phyloP scores from a whole-genome alignment of 2,113 vertebrate genomes.

The Lichenostomus cassidix region DNA sequence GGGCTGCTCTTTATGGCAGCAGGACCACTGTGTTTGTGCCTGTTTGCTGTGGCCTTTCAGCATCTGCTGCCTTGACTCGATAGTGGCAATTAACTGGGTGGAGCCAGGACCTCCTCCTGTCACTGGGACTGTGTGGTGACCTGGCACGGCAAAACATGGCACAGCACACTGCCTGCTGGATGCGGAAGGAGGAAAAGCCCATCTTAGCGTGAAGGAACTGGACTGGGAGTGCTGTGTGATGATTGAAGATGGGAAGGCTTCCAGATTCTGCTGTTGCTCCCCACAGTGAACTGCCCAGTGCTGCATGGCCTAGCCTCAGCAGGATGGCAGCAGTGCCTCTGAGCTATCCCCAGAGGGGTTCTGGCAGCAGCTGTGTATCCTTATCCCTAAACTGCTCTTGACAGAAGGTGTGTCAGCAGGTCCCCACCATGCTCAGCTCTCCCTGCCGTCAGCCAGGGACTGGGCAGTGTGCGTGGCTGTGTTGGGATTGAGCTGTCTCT shows the following conservation, averaged over 20 bases:
- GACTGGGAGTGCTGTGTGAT: background rate
- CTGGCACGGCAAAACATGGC: rapidly evolving
- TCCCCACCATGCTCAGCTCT: background rate
- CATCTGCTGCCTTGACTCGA: background rate
- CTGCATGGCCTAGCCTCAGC: rapidly evolving
- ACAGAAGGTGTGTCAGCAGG: background rate
- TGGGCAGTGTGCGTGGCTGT: rapidly evolving
- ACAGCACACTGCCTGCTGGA: background rate
- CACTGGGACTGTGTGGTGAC: background rate
- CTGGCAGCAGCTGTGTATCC: background rate
- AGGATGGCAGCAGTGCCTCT: rapidly evolving
- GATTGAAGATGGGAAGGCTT: background rate
- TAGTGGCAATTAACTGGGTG: background rate
- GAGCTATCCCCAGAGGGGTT: background rate
- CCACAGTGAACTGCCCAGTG: rapidly evolving
- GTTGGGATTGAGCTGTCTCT: background rate
- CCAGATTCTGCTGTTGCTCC: rapidly evolving
- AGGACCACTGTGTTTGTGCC: background rate
- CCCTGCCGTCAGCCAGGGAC: background rate
- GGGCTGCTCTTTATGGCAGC: background rate
- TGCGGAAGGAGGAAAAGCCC: background rate
- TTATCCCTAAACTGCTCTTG: background rate
- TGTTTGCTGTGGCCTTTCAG: background rate
- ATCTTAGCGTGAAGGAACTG: background rate
- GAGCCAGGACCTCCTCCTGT: background rate